Conservation (phyloP, 2,797 vertebrate species). For the Esox masquinongy region DNA sequence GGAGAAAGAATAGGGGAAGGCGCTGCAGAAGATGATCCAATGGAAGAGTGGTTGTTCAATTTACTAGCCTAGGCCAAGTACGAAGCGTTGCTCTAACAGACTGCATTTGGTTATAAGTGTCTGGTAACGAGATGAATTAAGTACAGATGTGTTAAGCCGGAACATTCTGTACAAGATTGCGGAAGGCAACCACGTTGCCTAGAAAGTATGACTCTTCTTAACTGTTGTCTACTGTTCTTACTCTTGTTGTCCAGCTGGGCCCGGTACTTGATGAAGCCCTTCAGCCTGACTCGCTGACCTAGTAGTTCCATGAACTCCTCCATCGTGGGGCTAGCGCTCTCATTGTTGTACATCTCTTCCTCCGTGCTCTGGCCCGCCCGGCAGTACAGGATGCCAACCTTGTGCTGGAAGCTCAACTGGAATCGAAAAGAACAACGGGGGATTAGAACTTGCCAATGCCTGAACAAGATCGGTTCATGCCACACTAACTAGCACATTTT, state of each 20-base stretch:
- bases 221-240: slow-evolving; percentile 57
- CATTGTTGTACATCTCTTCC: slow-evolving; percentile 88
- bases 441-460: neutral
- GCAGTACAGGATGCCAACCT: slow-evolving; percentile 85
- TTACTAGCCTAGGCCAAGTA: too few species aligned
- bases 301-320: slow-evolving; percentile 86
- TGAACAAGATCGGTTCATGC: neutral
- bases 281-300: slow-evolving; percentile 82
- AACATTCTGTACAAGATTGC: too few species aligned
- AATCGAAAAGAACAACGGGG: slow-evolving; percentile 27
- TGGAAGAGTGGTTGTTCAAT: too few species aligned
- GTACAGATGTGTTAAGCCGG: too few species aligned
- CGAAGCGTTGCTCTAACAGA: too few species aligned
- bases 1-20: too few species aligned
- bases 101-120: too few species aligned
- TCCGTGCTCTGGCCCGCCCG: slow-evolving; percentile 83
- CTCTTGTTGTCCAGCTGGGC: slow-evolving; percentile 84
- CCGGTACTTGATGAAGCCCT: slow-evolving; percentile 84
- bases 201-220: neutral
- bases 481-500: neutral
- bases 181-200: too few species aligned
- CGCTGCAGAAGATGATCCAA: too few species aligned
- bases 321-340: slow-evolving; percentile 80
- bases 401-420: slow-evolving; percentile 86
- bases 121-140: too few species aligned